These are phyloP conservation scores for Trinorchestia longiramus DNA, from an alignment of 1,140 invertebrate genomes.

Conservation along the genomic window DNA sequence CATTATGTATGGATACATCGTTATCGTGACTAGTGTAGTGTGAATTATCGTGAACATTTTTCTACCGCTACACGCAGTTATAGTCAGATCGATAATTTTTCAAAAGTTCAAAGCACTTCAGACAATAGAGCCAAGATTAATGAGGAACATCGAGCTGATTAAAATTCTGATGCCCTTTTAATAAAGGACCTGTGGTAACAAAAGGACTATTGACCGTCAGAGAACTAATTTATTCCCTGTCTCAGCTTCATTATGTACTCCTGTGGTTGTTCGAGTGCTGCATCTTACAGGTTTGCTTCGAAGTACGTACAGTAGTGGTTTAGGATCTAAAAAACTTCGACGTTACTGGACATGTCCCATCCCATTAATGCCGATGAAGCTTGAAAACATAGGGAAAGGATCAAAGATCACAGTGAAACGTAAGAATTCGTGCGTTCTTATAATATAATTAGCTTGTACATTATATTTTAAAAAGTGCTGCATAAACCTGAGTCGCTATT, in stretches of 20 bases:
- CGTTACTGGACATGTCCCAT: background rate
- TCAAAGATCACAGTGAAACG: background rate
- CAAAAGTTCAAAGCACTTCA: background rate
- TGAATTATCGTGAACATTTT: background rate
- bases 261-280: background rate
- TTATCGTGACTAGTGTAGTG: background rate
- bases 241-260: background rate
- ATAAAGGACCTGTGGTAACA: background rate
- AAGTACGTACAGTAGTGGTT: background rate
- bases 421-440: too few species aligned
- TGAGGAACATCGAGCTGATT: background rate
- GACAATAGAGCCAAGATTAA: conserved; percentile 1
- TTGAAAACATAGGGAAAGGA: background rate
- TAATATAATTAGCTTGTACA: too few species aligned
- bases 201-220: background rate
- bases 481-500: too few species aligned
- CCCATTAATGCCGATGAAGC: too few species aligned
- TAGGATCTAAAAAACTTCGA: background rate
- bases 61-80: background rate
- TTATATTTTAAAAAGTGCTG: too few species aligned
- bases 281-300: background rate
- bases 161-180: conserved; percentile 22
- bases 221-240: background rate
- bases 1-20: background rate
- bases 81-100: background rate